phyloP scores from a whole-genome alignment of 2,113 vertebrate genomes.

The Halichoeres trimaculatus region DNA sequence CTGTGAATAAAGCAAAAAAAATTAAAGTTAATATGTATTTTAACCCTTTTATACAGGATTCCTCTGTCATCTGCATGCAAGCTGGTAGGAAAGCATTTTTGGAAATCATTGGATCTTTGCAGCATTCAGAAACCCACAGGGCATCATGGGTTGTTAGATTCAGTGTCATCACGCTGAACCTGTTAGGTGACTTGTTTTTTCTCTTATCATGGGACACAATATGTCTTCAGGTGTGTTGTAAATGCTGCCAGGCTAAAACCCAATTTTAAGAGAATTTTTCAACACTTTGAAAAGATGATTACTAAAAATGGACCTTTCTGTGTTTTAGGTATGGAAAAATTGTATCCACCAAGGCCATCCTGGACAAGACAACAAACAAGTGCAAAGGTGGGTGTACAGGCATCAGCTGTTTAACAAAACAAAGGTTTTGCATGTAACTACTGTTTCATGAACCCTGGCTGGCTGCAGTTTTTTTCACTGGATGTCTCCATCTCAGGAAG shows the following conservation, averaged over 20 bases:
- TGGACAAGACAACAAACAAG: conserved; percentile 95
- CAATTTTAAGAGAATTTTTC: conserved; percentile 12
- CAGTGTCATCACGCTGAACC: conserved; percentile 14
- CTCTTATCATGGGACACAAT: not conserved
- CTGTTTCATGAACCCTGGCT: too few species aligned
- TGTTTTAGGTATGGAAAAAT: conserved; percentile 92
- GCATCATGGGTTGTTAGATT: conserved; percentile 32
- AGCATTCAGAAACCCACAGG: conserved; percentile 14
- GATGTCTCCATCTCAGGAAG: too few species aligned
- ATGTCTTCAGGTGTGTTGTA: not conserved
- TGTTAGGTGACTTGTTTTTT: conserved; percentile 36
- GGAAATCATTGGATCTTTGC: conserved; percentile 39
- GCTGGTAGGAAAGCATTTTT: conserved; percentile 26
- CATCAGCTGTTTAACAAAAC: not conserved
- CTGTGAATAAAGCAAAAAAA: conserved; percentile 1
- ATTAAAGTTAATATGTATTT: conserved; percentile 26
- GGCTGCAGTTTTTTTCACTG: too few species aligned
- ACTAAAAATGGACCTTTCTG: conserved; percentile 26
- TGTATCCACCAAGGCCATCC: conserved; percentile 93
- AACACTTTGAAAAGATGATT: not conserved
- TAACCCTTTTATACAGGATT: conserved; percentile 30
- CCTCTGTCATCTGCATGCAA: conserved; percentile 16
- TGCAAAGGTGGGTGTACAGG: conserved; percentile 89
- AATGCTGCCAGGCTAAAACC: conserved; percentile 1
- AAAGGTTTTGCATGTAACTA: too few species aligned